Evolutionary conservation across 2,888 invertebrate species (phyloP).

Genomic region (Pilophorus perplexus): DNA sequence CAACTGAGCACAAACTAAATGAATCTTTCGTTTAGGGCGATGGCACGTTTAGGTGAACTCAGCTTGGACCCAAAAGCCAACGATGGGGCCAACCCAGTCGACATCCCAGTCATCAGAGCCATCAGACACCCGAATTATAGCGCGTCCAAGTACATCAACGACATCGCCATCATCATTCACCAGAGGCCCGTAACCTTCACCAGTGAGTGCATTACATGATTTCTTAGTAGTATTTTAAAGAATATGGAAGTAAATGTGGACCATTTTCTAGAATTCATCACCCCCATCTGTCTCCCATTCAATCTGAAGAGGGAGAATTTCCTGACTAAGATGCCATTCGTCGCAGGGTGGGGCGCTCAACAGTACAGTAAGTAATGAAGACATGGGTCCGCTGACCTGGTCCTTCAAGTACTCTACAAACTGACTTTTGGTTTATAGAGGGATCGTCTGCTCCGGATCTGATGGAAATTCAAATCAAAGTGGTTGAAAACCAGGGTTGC

Average conservation of each 20-base stretch:
- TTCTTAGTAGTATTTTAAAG: neutral
- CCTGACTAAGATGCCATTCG: constrained; percentile 62
- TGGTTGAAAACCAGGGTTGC: constrained; percentile 57
- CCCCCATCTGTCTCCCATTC: constrained; percentile 73
- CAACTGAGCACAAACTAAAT: too few species aligned
- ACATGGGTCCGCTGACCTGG: too few species aligned
- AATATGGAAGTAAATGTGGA: neutral
- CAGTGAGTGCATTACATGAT: constrained; percentile 55
- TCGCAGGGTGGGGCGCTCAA: constrained; percentile 81
- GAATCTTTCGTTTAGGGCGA: constrained; percentile 35
- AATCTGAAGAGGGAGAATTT: constrained; percentile 58
- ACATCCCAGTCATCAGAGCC: constrained; percentile 38
- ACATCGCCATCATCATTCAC: constrained; percentile 45
- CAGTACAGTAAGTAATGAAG: constrained; percentile 69
- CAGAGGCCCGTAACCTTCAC: constrained; percentile 59
- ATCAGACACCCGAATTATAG: constrained; percentile 42
- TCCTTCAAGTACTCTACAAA: too few species aligned
- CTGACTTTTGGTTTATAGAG: constrained; percentile 55
- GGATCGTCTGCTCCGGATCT: constrained; percentile 66
- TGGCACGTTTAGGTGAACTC: constrained; percentile 45
- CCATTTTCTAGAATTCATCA: constrained; percentile 59
- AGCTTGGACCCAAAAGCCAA: constrained; percentile 35
- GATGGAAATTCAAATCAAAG: constrained; percentile 69
- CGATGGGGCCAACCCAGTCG: constrained; percentile 42
- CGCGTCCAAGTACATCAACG: constrained; percentile 35